Percentiles rank a stretch among this genome's conserved stretches.
These are phyloP conservation scores for Clupea harengus DNA, from an alignment of 2,113 vertebrate species.

Conservation along the genomic window DNA sequence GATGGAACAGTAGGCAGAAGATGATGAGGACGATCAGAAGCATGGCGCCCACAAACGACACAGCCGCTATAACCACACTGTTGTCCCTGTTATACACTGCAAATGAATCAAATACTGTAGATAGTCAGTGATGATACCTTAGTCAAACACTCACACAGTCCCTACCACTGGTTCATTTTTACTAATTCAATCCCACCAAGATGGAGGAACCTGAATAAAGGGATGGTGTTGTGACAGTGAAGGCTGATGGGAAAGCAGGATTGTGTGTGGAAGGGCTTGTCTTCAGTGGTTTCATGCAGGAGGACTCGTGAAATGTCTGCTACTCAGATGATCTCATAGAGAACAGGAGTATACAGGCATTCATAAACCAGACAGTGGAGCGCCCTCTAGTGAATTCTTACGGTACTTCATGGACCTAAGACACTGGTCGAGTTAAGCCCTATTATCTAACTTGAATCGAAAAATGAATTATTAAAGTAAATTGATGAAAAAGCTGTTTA, in stretches of 20 bases:
- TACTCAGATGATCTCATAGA: neutral
- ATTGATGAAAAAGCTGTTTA: no score
- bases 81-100: slow-evolving; percentile 37
- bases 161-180: neutral
- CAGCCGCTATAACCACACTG: slow-evolving; percentile 47
- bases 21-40: slow-evolving; percentile 53
- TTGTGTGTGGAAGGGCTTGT: neutral
- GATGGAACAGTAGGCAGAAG: slow-evolving; percentile 52
- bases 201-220: neutral
- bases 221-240: neutral
- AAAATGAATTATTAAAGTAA: no score
- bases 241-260: neutral
- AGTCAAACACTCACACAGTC: neutral
- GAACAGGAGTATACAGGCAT: neutral
- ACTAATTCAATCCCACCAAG: neutral
- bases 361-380: neutral
- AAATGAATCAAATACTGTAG: neutral
- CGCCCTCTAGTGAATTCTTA: neutral
- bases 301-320: neutral
- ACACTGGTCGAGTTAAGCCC: neutral
- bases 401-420: neutral
- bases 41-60: slow-evolving; percentile 45
- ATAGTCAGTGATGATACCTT: neutral
- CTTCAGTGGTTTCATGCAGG: neutral
- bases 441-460: neutral